Evolutionary conservation across 2,888 invertebrate species (phyloP), one percentile per base, ranked within the genome.

Genomic region (Rugalucina vietnamica): DNA sequence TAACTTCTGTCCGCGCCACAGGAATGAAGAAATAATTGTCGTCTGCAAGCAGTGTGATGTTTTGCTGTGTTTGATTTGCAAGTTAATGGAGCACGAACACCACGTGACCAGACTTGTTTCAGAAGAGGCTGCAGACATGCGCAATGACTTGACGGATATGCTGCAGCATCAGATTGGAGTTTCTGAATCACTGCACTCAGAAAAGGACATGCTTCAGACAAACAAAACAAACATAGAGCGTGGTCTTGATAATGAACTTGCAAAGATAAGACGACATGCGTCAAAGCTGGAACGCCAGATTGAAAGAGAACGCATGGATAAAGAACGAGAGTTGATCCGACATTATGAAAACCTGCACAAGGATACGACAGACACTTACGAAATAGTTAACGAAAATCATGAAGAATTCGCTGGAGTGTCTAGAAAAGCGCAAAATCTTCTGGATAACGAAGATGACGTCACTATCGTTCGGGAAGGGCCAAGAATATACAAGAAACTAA

Each of bases 71-170:
- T 34, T 79, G 18, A 71, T 86, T 43, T 86, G 86, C 50, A 84
- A 84, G 43, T 74, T 81, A 18, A 60, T 84, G 69, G 86, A 86
- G 43, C 86, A 86, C 65, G 82, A 74, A 54, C 36, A 80, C 49
- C 86, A 86, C 71, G 86, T 86, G 79, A 86, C 84, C 1, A 86
- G 80, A 65, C 74, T 79, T 0, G 43, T 86, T n/a, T 73, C 82
- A 21, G 84, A 86, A 79, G 84, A 84, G 71, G 86, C 86, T 0
- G 69, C 37, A n/a, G 71, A 79, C 14, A 54, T 86, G 2, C 76
- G 86, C 3, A 43, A 73, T 43, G 69, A 73, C 29, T 34, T 86
- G 43, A 75, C 76, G 18, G 43, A 73, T 14, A n/a, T 84, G n/a
- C 73, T 84, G 21, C 86, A 84, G 49, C 57, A 43, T 36, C 81